Evolutionary conservation across 1,140 invertebrate genomes (phyloP).

Genomic region (Drosophila willistoni): DNA sequence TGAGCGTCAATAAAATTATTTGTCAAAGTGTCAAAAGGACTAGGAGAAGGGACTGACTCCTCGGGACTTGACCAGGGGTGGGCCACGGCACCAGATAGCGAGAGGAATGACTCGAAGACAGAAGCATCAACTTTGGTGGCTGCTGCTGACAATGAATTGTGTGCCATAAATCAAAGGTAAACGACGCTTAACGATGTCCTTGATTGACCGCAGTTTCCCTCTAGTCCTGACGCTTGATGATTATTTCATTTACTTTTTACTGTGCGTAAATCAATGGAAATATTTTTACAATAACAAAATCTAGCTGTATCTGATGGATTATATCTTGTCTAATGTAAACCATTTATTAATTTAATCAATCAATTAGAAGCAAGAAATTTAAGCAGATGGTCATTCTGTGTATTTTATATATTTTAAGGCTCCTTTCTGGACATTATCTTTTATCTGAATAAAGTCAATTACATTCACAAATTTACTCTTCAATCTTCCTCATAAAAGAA

Average conservation of each 20-base stretch:
- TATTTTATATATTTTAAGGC: too few species aligned
- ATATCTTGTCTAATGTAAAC: too few species aligned
- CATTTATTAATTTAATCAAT: too few species aligned
- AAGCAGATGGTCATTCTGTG: too few species aligned
- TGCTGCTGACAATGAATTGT: constrained; percentile 46
- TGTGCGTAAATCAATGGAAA: constrained; percentile 53
- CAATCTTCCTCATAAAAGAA: too few species aligned
- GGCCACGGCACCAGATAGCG: constrained; percentile 16
- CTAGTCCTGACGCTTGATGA: constrained; percentile 2
- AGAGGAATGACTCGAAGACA: constrained; percentile 44
- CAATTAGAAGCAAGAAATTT: too few species aligned
- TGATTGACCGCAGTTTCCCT: constrained; percentile 51
- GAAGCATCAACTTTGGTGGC: constrained; percentile 60
- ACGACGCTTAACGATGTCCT: constrained; percentile 54
- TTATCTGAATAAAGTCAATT: too few species aligned
- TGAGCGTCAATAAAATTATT: constrained; percentile 66
- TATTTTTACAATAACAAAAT: constrained; percentile 24
- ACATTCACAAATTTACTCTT: too few species aligned
- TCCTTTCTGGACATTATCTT: too few species aligned
- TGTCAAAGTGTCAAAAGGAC: constrained; percentile 59
- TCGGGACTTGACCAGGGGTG: constrained; percentile 24
- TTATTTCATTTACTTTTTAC: constrained; percentile 33
- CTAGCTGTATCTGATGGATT: too few species aligned
- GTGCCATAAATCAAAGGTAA: constrained; percentile 50
- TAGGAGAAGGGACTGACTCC: background rate